These are phyloP conservation scores for Argentina silus DNA, from an alignment of 2,797 vertebrate species.

Conservation along the genomic window DNA sequence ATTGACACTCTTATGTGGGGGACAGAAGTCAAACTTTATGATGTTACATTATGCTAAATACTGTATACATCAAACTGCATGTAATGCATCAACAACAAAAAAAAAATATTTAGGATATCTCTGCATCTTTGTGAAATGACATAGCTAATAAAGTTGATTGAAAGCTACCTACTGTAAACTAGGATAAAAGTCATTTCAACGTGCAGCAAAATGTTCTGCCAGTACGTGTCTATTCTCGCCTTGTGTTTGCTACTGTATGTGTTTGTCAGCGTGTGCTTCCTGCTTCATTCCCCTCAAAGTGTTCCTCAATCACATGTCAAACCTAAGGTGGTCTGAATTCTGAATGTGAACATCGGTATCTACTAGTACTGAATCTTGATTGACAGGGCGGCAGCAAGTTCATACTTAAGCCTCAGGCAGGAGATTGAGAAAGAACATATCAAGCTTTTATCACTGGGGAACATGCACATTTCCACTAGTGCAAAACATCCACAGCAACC, in stretches of 20 bases:
- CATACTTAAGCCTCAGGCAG: constrained; percentile 27
- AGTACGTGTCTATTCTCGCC: too few species aligned
- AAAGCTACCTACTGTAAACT: too few species aligned
- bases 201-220: too few species aligned
- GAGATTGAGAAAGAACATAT: constrained; percentile 47
- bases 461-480: constrained; percentile 60
- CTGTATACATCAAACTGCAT: too few species aligned
- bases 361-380: background rate
- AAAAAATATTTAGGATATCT: too few species aligned
- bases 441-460: constrained; percentile 45
- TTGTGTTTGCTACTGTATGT: background rate
- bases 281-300: background rate
- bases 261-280: background rate
- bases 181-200: too few species aligned
- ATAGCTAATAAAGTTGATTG: too few species aligned
- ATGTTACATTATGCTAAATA: too few species aligned
- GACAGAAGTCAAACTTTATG: too few species aligned
- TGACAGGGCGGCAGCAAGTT: constrained; percentile 50
- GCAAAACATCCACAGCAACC: constrained; percentile 60
- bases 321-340: background rate
- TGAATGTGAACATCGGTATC: background rate
- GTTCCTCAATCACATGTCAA: background rate
- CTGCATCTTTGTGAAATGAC: too few species aligned
- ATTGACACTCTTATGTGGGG: constrained; percentile 60
- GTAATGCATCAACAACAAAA: too few species aligned